Conservation (phyloP, 2,888 invertebrate genomes). For the Hyposoter dolosus region DNA sequence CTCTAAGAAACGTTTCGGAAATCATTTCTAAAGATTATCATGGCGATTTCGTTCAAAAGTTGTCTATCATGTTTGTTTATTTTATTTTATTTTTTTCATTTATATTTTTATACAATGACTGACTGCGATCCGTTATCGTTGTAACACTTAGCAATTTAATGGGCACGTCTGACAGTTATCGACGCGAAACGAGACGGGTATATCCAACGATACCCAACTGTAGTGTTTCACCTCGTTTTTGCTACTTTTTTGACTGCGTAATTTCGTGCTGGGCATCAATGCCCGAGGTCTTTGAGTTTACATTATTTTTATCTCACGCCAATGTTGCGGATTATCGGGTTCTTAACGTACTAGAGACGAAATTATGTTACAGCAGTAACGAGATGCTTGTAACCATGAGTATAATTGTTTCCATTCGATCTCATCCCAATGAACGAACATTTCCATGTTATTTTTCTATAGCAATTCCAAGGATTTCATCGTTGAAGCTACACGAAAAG, state of each 20-base stretch:
- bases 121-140: not conserved
- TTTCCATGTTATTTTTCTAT: not conserved
- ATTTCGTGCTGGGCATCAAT: not conserved
- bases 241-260: not conserved
- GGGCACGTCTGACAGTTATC: no score
- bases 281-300: not conserved
- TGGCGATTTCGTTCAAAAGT: not conserved
- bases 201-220: no score
- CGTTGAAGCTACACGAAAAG: not conserved
- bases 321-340: not conserved
- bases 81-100: no score
- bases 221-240: not conserved
- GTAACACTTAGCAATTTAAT: not conserved
- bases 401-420: not conserved
- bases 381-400: not conserved
- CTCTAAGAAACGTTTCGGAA: not conserved
- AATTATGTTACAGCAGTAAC: not conserved
- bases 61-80: not conserved
- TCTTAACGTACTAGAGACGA: not conserved
- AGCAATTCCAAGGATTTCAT: not conserved
- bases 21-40: not conserved
- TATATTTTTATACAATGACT: not conserved
- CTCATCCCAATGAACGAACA: not conserved
- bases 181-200: no score
- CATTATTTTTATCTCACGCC: not conserved